phyloP scores from a whole-genome alignment of 2,888 invertebrate species.

The Pachymerium ferrugineum region DNA sequence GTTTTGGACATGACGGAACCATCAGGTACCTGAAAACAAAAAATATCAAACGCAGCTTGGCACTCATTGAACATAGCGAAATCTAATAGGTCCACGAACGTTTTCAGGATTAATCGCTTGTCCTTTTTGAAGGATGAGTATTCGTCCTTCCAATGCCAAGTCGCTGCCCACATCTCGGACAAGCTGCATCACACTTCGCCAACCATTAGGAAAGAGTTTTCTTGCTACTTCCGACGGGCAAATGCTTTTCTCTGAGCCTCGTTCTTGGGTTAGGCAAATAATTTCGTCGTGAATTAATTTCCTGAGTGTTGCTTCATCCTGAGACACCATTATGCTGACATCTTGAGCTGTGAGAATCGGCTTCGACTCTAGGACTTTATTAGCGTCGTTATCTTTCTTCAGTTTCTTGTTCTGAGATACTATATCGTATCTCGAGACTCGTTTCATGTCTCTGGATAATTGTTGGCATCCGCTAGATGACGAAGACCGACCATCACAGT shows the following conservation, averaged over 20 bases:
- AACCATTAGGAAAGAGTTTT: constrained; percentile 33
- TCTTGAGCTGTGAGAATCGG: constrained; percentile 32
- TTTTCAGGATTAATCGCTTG: constrained; percentile 32
- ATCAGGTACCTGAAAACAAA: constrained; percentile 31
- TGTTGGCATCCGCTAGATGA: constrained; percentile 23
- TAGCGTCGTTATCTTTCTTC: constrained; percentile 14
- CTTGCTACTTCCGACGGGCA: constrained; percentile 32
- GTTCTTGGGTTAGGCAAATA: constrained; percentile 24
- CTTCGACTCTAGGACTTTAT: constrained; percentile 5
- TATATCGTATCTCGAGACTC: constrained; percentile 16
- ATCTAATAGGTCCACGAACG: constrained; percentile 32
- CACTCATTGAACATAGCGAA: constrained; percentile 33
- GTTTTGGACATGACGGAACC: constrained; percentile 29
- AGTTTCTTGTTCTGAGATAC: constrained; percentile 30
- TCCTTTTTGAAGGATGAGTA: constrained; percentile 32
- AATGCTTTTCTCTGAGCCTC: constrained; percentile 31
- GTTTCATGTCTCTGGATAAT: constrained; percentile 30
- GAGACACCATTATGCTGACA: constrained; percentile 33
- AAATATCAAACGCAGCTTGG: background rate
- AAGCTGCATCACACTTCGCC: constrained; percentile 33
- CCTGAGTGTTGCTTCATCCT: constrained; percentile 32
- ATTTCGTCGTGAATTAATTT: constrained; percentile 33
- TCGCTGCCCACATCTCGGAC: constrained; percentile 32
- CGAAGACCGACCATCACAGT: constrained; percentile 10
- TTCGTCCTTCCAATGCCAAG: constrained; percentile 30